These are phyloP conservation scores for Bucco capensis DNA, from an alignment of 2,113 vertebrate genomes.

Conservation along the genomic window DNA sequence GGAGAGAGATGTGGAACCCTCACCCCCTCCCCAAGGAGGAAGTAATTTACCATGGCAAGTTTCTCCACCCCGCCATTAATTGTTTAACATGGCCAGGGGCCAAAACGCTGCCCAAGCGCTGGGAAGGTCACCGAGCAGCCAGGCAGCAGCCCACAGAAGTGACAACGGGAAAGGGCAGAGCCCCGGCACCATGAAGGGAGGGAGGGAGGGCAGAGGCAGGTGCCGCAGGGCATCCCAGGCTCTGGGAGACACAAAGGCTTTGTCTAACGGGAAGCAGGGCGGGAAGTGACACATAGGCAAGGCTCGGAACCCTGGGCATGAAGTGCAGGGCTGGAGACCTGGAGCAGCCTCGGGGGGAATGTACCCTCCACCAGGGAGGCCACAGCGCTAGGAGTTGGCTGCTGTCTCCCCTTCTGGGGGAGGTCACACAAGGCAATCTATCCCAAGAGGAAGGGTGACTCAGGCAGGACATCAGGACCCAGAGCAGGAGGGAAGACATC, in stretches of 20 bases:
- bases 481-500: not conserved
- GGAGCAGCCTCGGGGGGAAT: not conserved
- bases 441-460: not conserved
- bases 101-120: slow-evolving; percentile 13
- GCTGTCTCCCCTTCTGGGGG: not conserved
- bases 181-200: not conserved
- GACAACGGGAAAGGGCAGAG: slow-evolving; percentile 53
- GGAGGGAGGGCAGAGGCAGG: slow-evolving; percentile 36
- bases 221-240: slow-evolving; percentile 24
- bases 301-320: not conserved
- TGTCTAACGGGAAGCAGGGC: not conserved
- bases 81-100: slow-evolving; percentile 61
- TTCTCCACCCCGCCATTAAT: slow-evolving; percentile 65
- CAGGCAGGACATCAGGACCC: not conserved
- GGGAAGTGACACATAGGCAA: slow-evolving; percentile 2
- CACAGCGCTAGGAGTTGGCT: not conserved
- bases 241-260: slow-evolving; percentile 22
- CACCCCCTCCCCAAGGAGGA: slow-evolving; percentile 45
- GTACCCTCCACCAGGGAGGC: not conserved
- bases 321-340: not conserved
- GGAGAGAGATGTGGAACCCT: not conserved
- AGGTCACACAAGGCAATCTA: not conserved
- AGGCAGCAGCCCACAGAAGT: slow-evolving; percentile 20
- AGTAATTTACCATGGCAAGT: slow-evolving; percentile 63
- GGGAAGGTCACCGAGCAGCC: slow-evolving; percentile 43